These are phyloP conservation scores for Acrocephalus kingi DNA, from an alignment of 2,113 vertebrate genomes.

Conservation along the genomic window DNA sequence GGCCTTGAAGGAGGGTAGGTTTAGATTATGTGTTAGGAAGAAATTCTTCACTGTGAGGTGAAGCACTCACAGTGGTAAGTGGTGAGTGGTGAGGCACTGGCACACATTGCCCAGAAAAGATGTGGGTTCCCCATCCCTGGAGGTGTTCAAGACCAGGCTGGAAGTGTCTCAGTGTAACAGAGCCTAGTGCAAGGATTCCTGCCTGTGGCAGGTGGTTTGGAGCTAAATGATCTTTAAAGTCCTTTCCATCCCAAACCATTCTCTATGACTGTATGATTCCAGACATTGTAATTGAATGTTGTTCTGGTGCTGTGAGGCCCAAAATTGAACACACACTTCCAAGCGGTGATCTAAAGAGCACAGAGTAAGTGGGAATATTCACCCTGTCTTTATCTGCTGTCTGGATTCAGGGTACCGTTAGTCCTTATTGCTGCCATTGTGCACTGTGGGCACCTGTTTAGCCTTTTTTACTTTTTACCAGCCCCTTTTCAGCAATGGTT, in stretches of 20 bases:
- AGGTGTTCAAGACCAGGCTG: neutral
- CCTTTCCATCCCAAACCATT: neutral
- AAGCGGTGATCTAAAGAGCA: neutral
- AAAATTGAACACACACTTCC: neutral
- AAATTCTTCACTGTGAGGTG: neutral
- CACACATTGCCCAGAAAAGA: neutral
- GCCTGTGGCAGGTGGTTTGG: accelerated
- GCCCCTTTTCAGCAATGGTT: neutral
- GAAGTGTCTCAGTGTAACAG: neutral
- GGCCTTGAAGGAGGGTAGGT: neutral
- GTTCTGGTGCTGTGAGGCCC: neutral
- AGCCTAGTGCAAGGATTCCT: neutral
- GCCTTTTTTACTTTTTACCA: neutral
- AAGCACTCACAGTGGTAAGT: no score
- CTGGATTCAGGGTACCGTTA: neutral
- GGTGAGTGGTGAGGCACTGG: neutral
- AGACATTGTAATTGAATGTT: neutral
- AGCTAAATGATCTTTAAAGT: neutral
- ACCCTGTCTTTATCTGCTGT: neutral
- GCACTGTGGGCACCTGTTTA: neutral
- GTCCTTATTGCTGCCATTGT: neutral
- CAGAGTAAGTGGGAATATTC: neutral
- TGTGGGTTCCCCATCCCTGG: neutral
- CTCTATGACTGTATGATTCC: neutral
- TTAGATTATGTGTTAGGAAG: neutral